Evolutionary conservation across 2,113 vertebrate genomes (phyloP).

Genomic region (Phylloscopus trochiloides): DNA sequence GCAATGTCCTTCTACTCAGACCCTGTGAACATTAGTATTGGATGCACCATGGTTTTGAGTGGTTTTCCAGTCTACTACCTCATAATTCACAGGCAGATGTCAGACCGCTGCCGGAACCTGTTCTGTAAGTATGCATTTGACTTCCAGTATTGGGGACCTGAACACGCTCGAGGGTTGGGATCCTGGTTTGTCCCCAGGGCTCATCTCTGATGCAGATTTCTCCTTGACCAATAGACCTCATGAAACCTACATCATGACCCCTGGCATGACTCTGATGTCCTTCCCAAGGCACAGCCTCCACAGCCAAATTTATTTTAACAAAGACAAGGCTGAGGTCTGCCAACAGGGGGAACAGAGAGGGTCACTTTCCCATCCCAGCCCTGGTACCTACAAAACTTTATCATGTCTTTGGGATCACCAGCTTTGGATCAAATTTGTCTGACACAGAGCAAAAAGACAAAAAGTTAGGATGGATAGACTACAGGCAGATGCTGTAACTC

Average conservation of each 20-base stretch:
- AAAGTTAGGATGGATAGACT: background rate
- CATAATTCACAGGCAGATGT: conserved; percentile 21
- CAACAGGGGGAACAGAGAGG: background rate
- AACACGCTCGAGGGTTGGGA: fast-evolving
- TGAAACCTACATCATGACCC: background rate
- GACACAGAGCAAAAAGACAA: background rate
- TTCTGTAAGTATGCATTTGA: conserved; percentile 48
- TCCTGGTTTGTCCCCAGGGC: background rate
- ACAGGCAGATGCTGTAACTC: background rate
- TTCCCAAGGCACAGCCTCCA: background rate
- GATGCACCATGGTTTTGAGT: conserved; percentile 67
- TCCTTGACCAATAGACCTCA: background rate
- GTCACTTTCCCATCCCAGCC: fast-evolving
- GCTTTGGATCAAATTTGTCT: background rate
- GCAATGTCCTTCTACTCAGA: conserved; percentile 75
- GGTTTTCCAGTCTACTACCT: conserved; percentile 76
- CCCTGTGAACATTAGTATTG: conserved; percentile 69
- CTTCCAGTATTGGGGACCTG: background rate
- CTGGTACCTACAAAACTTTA: background rate
- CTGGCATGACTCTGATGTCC: background rate
- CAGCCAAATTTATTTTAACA: background rate
- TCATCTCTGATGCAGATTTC: background rate
- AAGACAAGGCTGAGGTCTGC: background rate
- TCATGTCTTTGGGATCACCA: background rate
- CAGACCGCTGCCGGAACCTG: background rate